phyloP scores from a whole-genome alignment of 2,797 vertebrate genomes.

The Pterois miles region DNA sequence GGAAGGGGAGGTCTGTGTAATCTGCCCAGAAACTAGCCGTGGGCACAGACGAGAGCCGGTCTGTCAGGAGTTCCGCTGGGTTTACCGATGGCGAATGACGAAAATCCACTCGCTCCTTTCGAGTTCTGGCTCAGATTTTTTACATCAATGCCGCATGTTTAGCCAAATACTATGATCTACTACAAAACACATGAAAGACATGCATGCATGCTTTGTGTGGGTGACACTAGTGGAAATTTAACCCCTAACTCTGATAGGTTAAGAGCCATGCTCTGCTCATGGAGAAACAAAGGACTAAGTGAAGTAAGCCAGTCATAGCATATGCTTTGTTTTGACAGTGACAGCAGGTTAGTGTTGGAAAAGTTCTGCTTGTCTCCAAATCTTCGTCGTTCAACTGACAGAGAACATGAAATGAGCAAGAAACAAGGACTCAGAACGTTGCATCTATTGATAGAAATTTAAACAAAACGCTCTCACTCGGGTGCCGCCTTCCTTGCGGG shows the following conservation, averaged over 20 bases:
- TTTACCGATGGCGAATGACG: conserved; percentile 25
- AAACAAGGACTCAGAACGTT: neutral
- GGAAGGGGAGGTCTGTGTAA: conserved; percentile 57
- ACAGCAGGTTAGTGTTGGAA: neutral
- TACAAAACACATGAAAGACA: neutral
- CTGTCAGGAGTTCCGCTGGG: conserved; percentile 34
- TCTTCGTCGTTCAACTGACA: neutral
- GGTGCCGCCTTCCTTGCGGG: neutral
- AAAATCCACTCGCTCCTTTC: neutral
- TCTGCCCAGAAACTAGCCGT: conserved; percentile 79
- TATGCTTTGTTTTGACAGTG: conserved; percentile 3
- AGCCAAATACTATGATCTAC: neutral
- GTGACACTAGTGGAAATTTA: neutral
- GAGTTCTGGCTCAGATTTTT: neutral
- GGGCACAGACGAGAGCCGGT: conserved; percentile 44
- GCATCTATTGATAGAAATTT: neutral
- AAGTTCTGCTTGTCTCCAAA: neutral
- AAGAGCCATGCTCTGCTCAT: neutral
- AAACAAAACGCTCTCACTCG: neutral
- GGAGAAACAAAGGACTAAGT: neutral
- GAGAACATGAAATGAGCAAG: neutral
- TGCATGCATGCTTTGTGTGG: neutral
- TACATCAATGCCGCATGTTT: neutral
- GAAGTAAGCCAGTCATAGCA: neutral
- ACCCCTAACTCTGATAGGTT: conserved; percentile 14